Base-by-base conservation (phyloP, 1,140 invertebrate genomes). In the Gryllus bimaculatus region DNA sequence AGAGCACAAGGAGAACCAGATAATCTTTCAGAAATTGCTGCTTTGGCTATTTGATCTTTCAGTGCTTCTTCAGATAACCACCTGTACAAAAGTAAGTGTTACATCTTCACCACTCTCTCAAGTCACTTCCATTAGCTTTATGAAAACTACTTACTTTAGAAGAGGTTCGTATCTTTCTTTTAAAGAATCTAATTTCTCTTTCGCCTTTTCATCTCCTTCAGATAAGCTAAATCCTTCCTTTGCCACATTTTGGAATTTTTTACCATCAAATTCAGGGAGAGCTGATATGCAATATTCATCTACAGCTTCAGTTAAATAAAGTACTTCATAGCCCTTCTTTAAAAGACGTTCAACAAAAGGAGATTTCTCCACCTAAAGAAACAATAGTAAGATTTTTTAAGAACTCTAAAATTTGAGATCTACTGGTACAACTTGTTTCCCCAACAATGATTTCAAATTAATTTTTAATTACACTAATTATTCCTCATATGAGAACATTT, bases 221-320 rank as follows among this genome's bases (percentile, higher is more conserved):
- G 96, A 92, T 2, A 99, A 85, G 78, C 93, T 91, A 83, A 99
- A 92, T 4, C 98, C 97, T 88, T 99, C 98, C 86, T 99, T 99
- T 80, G 98, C 98, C 49, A 99, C 96, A 85, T 99, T 99, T 87
- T 99, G 97, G 93, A 99, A 98, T 86, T 99, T 99, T 88, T 99
- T 98, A 48, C 96, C 96, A 83, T 99, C 98, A 86, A 97, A 99
- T 87, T 99, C 98, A n/a, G 98, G 97, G 83, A 99, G 87, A 10
- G 96, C 93, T 74, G 97, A 97, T 79, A 99, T 95, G 81, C 95
- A 93, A 87, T 99, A 99, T 87, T 99, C 98, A 88, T 99, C 98
- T 66, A 99, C 96, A 78, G 98, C 96, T 87, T 99, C 98, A 3
- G 93, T 92, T 15, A 99, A 87, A 84, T 95, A 99, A 15, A 99